Conservation (phyloP, 1,140 invertebrate species). For the Agrilus planipennis region DNA sequence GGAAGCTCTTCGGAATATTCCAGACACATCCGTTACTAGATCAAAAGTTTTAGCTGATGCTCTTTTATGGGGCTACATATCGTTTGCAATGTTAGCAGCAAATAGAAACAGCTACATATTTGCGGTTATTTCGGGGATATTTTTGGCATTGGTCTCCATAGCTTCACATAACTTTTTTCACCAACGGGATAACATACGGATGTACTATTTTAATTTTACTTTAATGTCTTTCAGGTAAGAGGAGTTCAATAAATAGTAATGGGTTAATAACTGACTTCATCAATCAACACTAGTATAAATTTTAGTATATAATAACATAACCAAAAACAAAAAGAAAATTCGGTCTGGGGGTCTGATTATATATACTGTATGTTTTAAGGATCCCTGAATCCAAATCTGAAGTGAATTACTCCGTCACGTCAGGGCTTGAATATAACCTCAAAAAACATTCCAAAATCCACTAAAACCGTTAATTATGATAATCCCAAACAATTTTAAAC, state of each 20-base stretch:
- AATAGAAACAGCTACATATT: slow-evolving; percentile 33
- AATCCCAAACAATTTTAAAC: no score
- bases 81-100: slow-evolving; percentile 40
- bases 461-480: no score
- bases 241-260: neutral
- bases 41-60: slow-evolving; percentile 43
- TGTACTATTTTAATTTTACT: slow-evolving; percentile 66
- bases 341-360: no score
- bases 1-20: slow-evolving; percentile 21
- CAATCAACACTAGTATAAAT: neutral
- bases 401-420: neutral
- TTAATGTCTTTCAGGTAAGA: slow-evolving; percentile 46
- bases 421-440: no score
- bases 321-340: neutral
- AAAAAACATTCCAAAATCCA: no score
- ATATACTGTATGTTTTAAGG: no score
- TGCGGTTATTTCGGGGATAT: slow-evolving; percentile 39
- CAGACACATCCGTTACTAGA: slow-evolving; percentile 26
- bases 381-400: neutral
- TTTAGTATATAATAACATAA: neutral
- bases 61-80: slow-evolving; percentile 38
- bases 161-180: slow-evolving; percentile 75
- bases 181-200: slow-evolving; percentile 64
- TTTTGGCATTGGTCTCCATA: slow-evolving; percentile 44
- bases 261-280: neutral